phyloP scores from a whole-genome alignment of 2,888 invertebrate genomes.

The Argyresthia goedartella region DNA sequence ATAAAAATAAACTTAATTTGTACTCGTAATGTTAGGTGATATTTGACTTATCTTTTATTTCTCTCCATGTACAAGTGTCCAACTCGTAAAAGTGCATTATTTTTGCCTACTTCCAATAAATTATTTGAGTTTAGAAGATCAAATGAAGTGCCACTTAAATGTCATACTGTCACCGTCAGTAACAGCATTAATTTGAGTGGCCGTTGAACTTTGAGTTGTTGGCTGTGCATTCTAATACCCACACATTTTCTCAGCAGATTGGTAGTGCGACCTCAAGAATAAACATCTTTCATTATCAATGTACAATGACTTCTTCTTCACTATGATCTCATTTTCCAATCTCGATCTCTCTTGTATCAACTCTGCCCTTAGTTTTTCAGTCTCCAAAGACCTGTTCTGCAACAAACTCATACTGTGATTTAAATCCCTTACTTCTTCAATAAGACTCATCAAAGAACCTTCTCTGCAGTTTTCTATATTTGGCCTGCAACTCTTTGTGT shows the following conservation, averaged over 20 bases:
- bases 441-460: slow-evolving; percentile 47
- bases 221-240: slow-evolving; percentile 40
- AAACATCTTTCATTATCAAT: slow-evolving; percentile 52
- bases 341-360: slow-evolving; percentile 50
- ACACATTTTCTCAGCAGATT: slow-evolving; percentile 57
- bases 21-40: too few relatives aligned
- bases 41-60: too few relatives aligned
- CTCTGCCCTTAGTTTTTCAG: slow-evolving; percentile 46
- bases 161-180: too few relatives aligned
- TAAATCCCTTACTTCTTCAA: slow-evolving; percentile 54
- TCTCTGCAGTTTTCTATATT: slow-evolving; percentile 59
- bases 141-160: too few relatives aligned
- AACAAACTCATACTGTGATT: slow-evolving; percentile 52
- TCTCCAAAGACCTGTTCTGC: slow-evolving; percentile 44
- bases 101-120: too few relatives aligned
- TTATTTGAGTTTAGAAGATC: too few relatives aligned
- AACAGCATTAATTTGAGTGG: too few relatives aligned
- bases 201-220: too few relatives aligned
- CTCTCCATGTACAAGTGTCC: too few relatives aligned
- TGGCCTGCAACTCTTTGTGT: slow-evolving; percentile 48
- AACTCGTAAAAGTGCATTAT: too few relatives aligned
- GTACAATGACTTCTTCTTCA: slow-evolving; percentile 53
- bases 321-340: slow-evolving; percentile 55
- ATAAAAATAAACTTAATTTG: too few relatives aligned
- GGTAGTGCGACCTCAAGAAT: slow-evolving; percentile 52